Base-by-base conservation (phyloP, 2,888 invertebrate genomes). In the Phymatocera aterrima region DNA sequence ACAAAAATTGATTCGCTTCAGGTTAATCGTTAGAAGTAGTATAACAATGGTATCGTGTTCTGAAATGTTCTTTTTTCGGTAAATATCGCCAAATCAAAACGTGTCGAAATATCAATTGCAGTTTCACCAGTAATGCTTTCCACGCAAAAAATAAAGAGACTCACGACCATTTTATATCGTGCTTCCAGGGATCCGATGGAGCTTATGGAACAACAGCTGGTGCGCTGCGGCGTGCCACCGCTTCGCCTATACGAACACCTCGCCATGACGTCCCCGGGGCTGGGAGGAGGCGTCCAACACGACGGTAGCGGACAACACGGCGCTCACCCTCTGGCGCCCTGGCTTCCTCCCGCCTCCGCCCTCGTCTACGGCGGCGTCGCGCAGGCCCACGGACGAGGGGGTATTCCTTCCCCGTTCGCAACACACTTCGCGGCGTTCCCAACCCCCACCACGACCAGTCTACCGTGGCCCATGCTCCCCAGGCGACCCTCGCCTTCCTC, bases 121-220 rank as follows among this genome's bases (percentile, higher is more conserved):
- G n/a, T n/a, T n/a, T n/a, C n/a, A n/a, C n/a, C n/a, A n/a, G n/a
- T n/a, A n/a, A n/a, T n/a, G n/a, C n/a, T n/a, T n/a, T n/a, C n/a
- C n/a, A n/a, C n/a, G n/a, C n/a, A 28, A 57, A 28, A 12, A 28
- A 15, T 28, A 21, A 46, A 51, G n/a, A 51, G 5, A 72, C 48
- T 72, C 72, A 72, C 48, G 72, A 72, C 72, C 72, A 72, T 72
- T 72, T 72, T 72, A 48, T 34, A 72, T 48, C 43, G 31, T 72
- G 72, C 34, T 88, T 87, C 0, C 87, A 90, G 90, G 24, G 90
- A 90, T 77, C 90, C 90, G 18, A 90, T 90, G 90, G 90, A 90
- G 46, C 54, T 90, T 80, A 90, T 90, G 90, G 90, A 90, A 80
- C 90, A 90, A 81, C 90, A 90, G 78, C 79, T 90, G 78, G 89